phyloP scores from a whole-genome alignment of 2,113 vertebrate genomes.

The Brevimyrus niger region DNA sequence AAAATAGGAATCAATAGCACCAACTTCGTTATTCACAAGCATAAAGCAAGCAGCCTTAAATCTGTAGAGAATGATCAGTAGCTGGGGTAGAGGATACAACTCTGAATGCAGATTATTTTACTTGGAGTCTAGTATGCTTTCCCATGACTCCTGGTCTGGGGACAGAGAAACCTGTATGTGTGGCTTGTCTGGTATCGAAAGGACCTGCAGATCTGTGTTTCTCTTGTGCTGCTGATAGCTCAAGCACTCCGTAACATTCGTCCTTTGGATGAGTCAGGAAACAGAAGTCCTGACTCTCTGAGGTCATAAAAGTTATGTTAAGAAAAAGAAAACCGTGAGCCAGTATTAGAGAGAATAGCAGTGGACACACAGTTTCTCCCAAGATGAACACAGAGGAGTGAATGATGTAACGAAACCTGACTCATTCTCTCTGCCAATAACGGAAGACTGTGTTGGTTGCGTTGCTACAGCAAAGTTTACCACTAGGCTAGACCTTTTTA shows the following conservation, averaged over 20 bases:
- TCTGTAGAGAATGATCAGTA: slow-evolving; percentile 37
- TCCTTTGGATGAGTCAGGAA: not conserved
- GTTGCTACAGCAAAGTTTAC: too few relatives aligned
- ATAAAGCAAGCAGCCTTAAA: slow-evolving; percentile 28
- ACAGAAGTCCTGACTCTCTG: not conserved
- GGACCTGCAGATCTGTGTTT: not conserved
- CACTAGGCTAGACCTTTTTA: too few relatives aligned
- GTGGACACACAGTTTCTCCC: too few relatives aligned
- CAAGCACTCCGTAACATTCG: not conserved
- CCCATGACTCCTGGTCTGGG: not conserved
- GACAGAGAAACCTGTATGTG: not conserved
- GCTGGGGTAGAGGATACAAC: slow-evolving; percentile 24
- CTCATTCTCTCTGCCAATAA: too few relatives aligned
- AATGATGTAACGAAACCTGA: too few relatives aligned
- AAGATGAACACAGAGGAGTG: too few relatives aligned
- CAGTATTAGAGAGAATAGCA: too few relatives aligned
- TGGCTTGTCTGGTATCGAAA: not conserved
- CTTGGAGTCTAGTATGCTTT: slow-evolving; percentile 24
- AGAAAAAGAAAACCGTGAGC: too few relatives aligned
- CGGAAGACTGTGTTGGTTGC: too few relatives aligned
- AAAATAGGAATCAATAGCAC: slow-evolving; percentile 56
- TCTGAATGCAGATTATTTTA: slow-evolving; percentile 29
- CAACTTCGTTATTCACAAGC: slow-evolving; percentile 48
- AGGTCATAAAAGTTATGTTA: not conserved
- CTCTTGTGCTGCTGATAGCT: not conserved